A percentile compares a stretch with the other conserved stretches of the same genome.
Evolutionary conservation across 2,797 vertebrate species (phyloP).

Genomic region (Lepus townsendii): DNA sequence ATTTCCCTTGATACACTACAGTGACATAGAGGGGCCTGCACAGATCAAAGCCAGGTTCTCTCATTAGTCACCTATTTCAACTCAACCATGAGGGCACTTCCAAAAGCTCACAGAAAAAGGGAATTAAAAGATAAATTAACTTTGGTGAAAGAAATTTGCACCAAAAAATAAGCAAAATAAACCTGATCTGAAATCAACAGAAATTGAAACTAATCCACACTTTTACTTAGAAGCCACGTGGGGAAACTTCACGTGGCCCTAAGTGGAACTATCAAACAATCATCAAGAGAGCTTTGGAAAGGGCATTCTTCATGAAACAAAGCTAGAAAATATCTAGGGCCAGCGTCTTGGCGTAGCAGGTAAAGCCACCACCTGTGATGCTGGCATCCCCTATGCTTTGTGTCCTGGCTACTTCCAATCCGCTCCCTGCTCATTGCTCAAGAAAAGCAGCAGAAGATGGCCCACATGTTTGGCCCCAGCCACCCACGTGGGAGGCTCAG

Average conservation of each 20-base stretch:
- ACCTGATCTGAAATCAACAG: neutral
- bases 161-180: neutral
- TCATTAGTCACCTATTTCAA: slow-evolving; percentile 62
- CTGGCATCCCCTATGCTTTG: no score
- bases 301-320: neutral
- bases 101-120: no score
- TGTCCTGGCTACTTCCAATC: no score
- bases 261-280: neutral
- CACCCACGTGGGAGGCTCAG: no score
- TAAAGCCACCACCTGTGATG: no score
- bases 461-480: no score
- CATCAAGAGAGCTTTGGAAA: neutral
- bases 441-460: no score
- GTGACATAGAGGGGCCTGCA: slow-evolving; percentile 96
- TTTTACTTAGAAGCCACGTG: neutral
- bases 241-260: neutral
- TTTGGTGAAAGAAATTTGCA: no score
- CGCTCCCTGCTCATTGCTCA: no score
- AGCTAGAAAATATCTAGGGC: neutral
- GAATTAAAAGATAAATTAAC: no score
- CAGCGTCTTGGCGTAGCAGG: no score
- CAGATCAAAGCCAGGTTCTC: slow-evolving; percentile 70
- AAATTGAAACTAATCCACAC: neutral
- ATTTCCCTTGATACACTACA: slow-evolving; percentile 98
- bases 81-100: neutral